Percentiles rank a stretch among this genome's conserved stretches.
Evolutionary conservation across 2,888 invertebrate genomes (phyloP).

Genomic region (Drosophila sordidapex): DNA sequence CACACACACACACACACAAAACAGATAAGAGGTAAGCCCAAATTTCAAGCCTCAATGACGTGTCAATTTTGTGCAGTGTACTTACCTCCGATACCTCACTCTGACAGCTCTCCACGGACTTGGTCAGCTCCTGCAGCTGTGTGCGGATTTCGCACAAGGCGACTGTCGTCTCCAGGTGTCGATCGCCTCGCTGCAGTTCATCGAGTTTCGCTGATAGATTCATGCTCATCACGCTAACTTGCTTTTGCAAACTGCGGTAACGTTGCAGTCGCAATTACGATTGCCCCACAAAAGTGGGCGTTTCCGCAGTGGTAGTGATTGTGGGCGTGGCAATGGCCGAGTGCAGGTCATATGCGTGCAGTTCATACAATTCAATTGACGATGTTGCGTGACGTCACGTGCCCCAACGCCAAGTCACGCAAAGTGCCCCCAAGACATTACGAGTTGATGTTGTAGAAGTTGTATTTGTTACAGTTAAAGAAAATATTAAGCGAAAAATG

Average conservation of each 20-base stretch:
- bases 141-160: conserved; percentile 97
- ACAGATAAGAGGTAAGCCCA: conserved; percentile 9
- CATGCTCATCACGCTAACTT: conserved; percentile 99
- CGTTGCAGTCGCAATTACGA: conserved; percentile 33
- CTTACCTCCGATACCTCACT: conserved; percentile 94
- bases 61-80: conserved; percentile 18
- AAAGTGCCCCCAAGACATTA: conserved; percentile 56
- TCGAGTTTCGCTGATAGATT: conserved; percentile 97
- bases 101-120: conserved; percentile 97
- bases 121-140: conserved; percentile 96
- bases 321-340: conserved; percentile 38
- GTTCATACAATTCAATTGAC: conserved; percentile 62
- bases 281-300: conserved; percentile 25
- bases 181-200: conserved; percentile 95
- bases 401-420: conserved; percentile 58
- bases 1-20: conserved; percentile 4
- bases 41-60: conserved; percentile 4
- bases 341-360: conserved; percentile 56
- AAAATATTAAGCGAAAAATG: conserved; percentile 74
- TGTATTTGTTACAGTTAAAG: conserved; percentile 62
- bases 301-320: conserved; percentile 3
- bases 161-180: conserved; percentile 96
- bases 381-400: conserved; percentile 66
- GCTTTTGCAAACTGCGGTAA: conserved; percentile 94
- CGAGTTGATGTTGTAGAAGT: conserved; percentile 25